These are phyloP conservation scores for Vanessa tameamea DNA, from an alignment of 1,140 invertebrate species.

Conservation along the genomic window DNA sequence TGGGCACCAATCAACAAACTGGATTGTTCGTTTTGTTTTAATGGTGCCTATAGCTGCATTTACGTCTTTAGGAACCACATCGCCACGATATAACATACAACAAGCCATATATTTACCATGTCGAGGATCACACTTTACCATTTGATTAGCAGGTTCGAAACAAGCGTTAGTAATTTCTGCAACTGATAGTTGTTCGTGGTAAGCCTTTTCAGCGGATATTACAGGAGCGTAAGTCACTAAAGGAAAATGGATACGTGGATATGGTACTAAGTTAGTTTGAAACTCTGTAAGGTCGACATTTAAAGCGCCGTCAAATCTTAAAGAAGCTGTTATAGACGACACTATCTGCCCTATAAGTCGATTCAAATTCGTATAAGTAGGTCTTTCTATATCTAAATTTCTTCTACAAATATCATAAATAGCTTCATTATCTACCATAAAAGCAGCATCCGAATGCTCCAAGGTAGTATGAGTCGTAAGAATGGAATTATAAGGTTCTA, in stretches of 20 bases:
- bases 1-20: slow-evolving; percentile 95
- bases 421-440: slow-evolving; percentile 90
- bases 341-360: slow-evolving; percentile 92
- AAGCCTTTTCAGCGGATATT: slow-evolving; percentile 91
- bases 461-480: slow-evolving; percentile 90
- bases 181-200: slow-evolving; percentile 90
- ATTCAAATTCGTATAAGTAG: slow-evolving; percentile 90
- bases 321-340: slow-evolving; percentile 89
- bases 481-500: slow-evolving; percentile 95
- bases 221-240: slow-evolving; percentile 93
- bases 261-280: slow-evolving; percentile 92
- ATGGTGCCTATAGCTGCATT: slow-evolving; percentile 92
- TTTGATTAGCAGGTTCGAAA: slow-evolving; percentile 93
- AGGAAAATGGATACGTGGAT: slow-evolving; percentile 91
- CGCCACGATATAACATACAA: slow-evolving; percentile 88
- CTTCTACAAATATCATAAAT: slow-evolving; percentile 95
- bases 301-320: slow-evolving; percentile 84
- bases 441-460: slow-evolving; percentile 93
- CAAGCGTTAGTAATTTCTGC: slow-evolving; percentile 94
- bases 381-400: slow-evolving; percentile 92
- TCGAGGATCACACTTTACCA: slow-evolving; percentile 94
- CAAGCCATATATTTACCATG: slow-evolving; percentile 96
- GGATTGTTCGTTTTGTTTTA: slow-evolving; percentile 90
- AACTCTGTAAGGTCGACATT: slow-evolving; percentile 95
- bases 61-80: slow-evolving; percentile 91